Evolutionary conservation across 1,140 invertebrate genomes (phyloP).

Genomic region (Drosophila pachea): DNA sequence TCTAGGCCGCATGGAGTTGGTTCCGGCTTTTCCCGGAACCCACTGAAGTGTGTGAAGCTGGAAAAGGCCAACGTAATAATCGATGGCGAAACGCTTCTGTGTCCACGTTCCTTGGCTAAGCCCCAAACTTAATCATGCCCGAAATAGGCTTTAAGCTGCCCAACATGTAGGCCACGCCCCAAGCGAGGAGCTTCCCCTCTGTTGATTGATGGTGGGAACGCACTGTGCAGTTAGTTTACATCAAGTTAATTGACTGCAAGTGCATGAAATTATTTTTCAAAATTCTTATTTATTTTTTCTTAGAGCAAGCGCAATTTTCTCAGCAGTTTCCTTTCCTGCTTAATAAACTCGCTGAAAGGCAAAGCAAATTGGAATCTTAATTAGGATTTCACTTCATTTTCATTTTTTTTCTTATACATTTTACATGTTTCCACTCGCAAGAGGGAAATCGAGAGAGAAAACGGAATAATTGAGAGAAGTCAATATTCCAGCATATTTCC

Average conservation of each 20-base stretch:
- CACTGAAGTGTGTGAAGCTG: conserved; percentile 19
- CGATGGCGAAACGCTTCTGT: conserved; percentile 12
- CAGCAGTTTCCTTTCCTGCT: not conserved
- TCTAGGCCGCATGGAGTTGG: too few species aligned
- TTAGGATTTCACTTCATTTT: not conserved
- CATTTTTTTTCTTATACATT: not conserved
- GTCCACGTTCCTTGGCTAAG: conserved; percentile 1
- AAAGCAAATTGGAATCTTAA: not conserved
- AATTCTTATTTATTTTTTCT: too few species aligned
- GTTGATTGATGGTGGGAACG: not conserved
- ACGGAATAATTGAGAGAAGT: not conserved
- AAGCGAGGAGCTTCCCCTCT: too few species aligned
- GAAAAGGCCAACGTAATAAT: conserved; percentile 30
- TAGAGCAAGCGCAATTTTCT: too few species aligned
- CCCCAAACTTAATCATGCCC: conserved; percentile 37
- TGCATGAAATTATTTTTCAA: not conserved
- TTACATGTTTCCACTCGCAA: not conserved
- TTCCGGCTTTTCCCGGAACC: not conserved
- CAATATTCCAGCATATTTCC: not conserved
- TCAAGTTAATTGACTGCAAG: not conserved
- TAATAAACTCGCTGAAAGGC: not conserved
- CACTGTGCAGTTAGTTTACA: too few species aligned
- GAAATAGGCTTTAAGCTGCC: conserved; percentile 30
- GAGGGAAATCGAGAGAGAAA: not conserved
- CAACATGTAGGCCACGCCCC: conserved; percentile 8